Conservation (phyloP, 2,797 vertebrate species). For the Borostomias antarcticus region DNA sequence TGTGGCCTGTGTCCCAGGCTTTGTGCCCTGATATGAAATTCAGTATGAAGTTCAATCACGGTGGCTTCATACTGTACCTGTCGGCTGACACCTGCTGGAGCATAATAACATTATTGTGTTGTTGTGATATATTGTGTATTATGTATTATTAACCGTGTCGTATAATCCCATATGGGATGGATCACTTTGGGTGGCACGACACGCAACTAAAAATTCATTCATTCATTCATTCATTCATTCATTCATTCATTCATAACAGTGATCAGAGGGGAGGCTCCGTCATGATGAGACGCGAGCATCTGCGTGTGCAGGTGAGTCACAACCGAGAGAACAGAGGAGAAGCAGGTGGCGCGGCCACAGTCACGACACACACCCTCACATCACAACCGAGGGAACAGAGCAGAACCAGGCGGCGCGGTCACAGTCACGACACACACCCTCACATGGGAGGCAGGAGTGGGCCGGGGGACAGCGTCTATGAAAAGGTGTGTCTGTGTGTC, state of each 20-base stretch:
- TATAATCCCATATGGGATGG: too few relatives aligned
- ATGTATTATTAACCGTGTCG: too few relatives aligned
- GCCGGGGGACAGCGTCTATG: not conserved
- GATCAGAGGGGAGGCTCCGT: constrained; percentile 58
- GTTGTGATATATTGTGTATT: too few relatives aligned
- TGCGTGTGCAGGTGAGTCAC: constrained; percentile 66
- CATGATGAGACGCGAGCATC: constrained; percentile 42
- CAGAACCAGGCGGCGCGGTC: too few relatives aligned
- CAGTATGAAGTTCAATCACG: too few relatives aligned
- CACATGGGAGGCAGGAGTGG: not conserved
- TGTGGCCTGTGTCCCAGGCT: too few relatives aligned
- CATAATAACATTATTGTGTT: too few relatives aligned
- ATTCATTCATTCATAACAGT: constrained; percentile 37
- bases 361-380: not conserved
- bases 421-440: not conserved
- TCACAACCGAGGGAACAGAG: too few relatives aligned
- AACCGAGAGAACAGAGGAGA: constrained; percentile 35
- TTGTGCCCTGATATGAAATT: too few relatives aligned
- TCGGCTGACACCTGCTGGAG: constrained; percentile 69
- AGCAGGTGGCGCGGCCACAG: constrained; percentile 52
- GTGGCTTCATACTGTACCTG: constrained; percentile 20
- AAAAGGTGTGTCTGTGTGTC: not conserved
- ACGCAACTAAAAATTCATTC: too few relatives aligned
- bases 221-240: too few relatives aligned
- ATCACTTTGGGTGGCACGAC: too few relatives aligned